Percentiles rank a stretch among this genome's conserved stretches.
Evolutionary conservation across 2,797 vertebrate genomes (phyloP).

Genomic region (Pipistrellus kuhlii): DNA sequence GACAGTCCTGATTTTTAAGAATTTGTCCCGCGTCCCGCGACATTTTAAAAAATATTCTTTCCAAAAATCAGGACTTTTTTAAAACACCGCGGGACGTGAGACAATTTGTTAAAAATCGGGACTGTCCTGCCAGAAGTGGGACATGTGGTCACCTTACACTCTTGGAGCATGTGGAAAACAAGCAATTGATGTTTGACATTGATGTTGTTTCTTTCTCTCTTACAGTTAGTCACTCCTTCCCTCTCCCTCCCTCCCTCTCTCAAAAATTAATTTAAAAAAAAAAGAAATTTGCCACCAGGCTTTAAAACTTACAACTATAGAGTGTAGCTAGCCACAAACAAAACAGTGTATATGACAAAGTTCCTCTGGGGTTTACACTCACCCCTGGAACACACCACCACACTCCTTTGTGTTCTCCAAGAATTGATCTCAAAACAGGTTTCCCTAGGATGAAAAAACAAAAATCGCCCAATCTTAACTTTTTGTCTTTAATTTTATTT

Average conservation of each 20-base stretch:
- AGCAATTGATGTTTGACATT: background rate
- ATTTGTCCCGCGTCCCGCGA: no score
- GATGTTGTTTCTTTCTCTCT: background rate
- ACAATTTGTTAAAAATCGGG: no score
- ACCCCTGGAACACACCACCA: constrained; percentile 78
- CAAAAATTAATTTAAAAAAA: background rate
- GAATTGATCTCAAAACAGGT: constrained; percentile 77
- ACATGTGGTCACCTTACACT: no score
- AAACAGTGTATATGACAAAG: constrained; percentile 43
- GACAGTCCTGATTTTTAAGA: no score
- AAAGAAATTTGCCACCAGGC: constrained; percentile 19
- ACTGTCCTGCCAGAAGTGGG: no score
- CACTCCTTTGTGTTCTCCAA: constrained; percentile 76
- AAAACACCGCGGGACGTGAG: no score
- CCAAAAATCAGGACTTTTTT: no score
- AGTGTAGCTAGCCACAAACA: constrained; percentile 52
- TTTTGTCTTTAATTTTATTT: constrained; percentile 69
- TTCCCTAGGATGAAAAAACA: constrained; percentile 77
- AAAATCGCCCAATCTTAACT: constrained; percentile 78
- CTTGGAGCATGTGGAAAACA: background rate
- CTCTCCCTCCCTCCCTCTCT: background rate
- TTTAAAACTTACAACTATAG: constrained; percentile 66
- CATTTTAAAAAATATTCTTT: no score
- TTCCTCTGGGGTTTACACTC: constrained; percentile 67
- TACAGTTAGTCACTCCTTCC: background rate